phyloP scores from a whole-genome alignment of 1,140 invertebrate genomes.

The Drosophila simulans region DNA sequence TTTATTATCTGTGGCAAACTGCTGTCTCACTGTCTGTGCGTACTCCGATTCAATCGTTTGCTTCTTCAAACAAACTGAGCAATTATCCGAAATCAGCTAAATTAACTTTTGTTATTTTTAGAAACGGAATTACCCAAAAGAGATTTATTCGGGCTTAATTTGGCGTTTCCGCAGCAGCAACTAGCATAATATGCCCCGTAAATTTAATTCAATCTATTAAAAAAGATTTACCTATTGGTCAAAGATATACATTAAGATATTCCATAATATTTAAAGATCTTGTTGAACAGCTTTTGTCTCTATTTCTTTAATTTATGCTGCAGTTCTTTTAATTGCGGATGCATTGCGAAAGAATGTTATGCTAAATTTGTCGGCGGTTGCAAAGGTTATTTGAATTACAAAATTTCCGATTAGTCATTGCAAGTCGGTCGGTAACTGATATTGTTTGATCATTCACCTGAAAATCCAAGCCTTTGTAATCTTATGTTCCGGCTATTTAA shows the following conservation, averaged over 20 bases:
- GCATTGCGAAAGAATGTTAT: slow-evolving; percentile 16
- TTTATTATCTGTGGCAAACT: slow-evolving; percentile 17
- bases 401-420: slow-evolving; percentile 20
- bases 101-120: slow-evolving; percentile 26
- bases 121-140: slow-evolving; percentile 7
- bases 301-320: slow-evolving; percentile 12
- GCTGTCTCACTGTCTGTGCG: slow-evolving; percentile 39
- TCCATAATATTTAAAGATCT: too few species aligned
- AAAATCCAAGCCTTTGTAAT: not conserved
- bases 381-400: slow-evolving; percentile 13
- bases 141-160: slow-evolving; percentile 11
- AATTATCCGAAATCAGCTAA: slow-evolving; percentile 29
- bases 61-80: slow-evolving; percentile 22
- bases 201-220: too few species aligned
- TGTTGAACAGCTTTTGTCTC: not conserved
- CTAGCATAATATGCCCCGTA: not conserved
- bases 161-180: not conserved
- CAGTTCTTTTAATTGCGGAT: slow-evolving; percentile 28
- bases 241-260: too few species aligned
- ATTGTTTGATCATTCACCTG: slow-evolving; percentile 22
- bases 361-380: slow-evolving; percentile 4
- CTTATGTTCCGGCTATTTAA: slow-evolving; percentile 2
- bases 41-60: slow-evolving; percentile 15
- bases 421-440: not conserved
- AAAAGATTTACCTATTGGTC: too few species aligned